phyloP scores from a whole-genome alignment of 2,113 vertebrate genomes.

The Vulpes vulpes region DNA sequence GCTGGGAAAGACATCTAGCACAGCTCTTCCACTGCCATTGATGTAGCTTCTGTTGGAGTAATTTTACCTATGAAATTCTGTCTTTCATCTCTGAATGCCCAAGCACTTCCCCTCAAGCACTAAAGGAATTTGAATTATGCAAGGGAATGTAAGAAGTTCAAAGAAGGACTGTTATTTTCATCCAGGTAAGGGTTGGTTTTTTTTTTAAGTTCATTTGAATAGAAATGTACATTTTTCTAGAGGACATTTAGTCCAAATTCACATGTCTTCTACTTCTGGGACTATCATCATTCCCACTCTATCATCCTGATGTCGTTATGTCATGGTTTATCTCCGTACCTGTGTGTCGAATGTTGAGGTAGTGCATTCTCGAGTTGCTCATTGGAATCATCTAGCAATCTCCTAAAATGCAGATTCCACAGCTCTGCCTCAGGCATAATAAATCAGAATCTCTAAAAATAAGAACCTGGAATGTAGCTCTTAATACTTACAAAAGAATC shows the following conservation, averaged over 20 bases:
- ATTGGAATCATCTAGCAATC: not conserved
- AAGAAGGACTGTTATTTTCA: slow-evolving; percentile 67
- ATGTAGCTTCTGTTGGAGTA: slow-evolving; percentile 3
- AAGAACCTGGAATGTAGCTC: not conserved
- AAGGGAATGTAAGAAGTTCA: slow-evolving; percentile 70
- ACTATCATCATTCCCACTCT: too few species aligned
- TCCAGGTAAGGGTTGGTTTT: slow-evolving; percentile 66
- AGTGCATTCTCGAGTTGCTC: not conserved
- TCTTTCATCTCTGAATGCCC: slow-evolving; percentile 78
- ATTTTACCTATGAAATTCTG: slow-evolving; percentile 73
- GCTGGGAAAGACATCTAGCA: not conserved
- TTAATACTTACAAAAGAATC: not conserved
- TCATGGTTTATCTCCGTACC: not conserved
- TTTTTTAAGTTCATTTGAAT: slow-evolving; percentile 50
- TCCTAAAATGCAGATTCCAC: not conserved
- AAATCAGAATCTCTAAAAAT: not conserved
- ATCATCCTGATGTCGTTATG: not conserved
- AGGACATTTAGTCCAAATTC: not conserved
- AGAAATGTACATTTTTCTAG: not conserved
- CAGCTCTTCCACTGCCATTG: not conserved
- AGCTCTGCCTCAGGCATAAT: not conserved
- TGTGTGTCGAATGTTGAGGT: not conserved
- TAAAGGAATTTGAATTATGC: slow-evolving; percentile 73
- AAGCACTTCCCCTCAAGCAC: slow-evolving; percentile 61
- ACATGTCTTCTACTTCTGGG: not conserved